These are phyloP conservation scores for Rotaria socialis DNA, from an alignment of 2,888 invertebrate species.

Conservation along the genomic window DNA sequence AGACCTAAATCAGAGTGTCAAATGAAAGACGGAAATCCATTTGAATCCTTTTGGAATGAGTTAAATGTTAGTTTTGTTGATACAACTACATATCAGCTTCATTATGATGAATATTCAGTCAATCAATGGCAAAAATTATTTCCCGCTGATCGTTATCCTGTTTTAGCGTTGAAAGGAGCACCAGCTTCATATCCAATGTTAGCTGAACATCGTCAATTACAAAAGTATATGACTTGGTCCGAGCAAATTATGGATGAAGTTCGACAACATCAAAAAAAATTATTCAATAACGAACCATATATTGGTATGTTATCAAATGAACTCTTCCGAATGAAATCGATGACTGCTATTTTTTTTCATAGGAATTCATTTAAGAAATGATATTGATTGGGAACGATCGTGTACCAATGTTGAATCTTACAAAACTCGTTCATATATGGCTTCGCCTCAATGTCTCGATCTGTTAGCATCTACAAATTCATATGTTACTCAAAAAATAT, in stretches of 20 bases:
- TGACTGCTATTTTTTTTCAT: constrained; percentile 30
- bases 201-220: constrained; percentile 51
- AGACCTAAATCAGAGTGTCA: constrained; percentile 50
- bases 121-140: constrained; percentile 48
- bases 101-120: constrained; percentile 42
- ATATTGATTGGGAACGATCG: constrained; percentile 50
- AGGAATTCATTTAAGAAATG: constrained; percentile 48
- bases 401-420: constrained; percentile 51
- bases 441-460: constrained; percentile 56
- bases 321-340: neutral
- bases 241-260: constrained; percentile 52
- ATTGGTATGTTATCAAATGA: neutral
- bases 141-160: constrained; percentile 55
- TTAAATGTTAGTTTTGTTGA: constrained; percentile 55
- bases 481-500: constrained; percentile 52
- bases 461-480: constrained; percentile 47
- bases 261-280: constrained; percentile 50
- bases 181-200: constrained; percentile 56
- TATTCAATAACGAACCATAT: neutral
- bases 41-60: constrained; percentile 58
- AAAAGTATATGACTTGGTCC: constrained; percentile 54
- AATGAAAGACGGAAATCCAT: constrained; percentile 57
- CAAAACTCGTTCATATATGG: constrained; percentile 51
- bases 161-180: constrained; percentile 54
- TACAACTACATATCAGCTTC: constrained; percentile 49